Percentiles rank a stretch among this genome's conserved stretches.
These are phyloP conservation scores for Sarcophaga caerulescens DNA, from an alignment of 2,888 invertebrate genomes.

Conservation along the genomic window DNA sequence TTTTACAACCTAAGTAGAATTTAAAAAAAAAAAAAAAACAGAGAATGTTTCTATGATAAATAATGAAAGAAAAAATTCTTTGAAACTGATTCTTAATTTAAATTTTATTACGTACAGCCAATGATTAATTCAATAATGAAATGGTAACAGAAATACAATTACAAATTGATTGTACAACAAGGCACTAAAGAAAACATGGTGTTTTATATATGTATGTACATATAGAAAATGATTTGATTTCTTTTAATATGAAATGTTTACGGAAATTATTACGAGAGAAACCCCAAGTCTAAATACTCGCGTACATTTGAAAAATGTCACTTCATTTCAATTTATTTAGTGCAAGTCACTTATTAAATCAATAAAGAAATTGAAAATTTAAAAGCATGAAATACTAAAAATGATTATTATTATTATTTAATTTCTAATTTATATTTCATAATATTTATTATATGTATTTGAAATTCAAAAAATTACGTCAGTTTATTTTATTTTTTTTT, in stretches of 20 bases:
- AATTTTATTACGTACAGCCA: background rate
- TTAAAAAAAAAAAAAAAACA: too few species aligned
- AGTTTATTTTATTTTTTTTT: too few species aligned
- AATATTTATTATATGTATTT: too few species aligned
- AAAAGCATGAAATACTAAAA: too few species aligned
- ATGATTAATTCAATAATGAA: slow-evolving; percentile 5
- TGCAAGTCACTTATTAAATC: background rate
- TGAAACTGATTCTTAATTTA: slow-evolving; percentile 27
- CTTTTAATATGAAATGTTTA: slow-evolving; percentile 26
- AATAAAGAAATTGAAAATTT: background rate
- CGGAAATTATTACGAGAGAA: slow-evolving; percentile 16
- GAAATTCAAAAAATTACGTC: too few species aligned
- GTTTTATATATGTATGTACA: too few species aligned
- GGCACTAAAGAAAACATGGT: background rate
- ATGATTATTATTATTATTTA: too few species aligned
- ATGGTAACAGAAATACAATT: too few species aligned
- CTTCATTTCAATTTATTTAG: background rate
- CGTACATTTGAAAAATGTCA: background rate
- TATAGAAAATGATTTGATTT: too few species aligned
- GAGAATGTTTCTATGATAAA: background rate
- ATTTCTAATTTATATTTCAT: too few species aligned
- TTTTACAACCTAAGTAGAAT: background rate
- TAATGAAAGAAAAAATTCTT: background rate
- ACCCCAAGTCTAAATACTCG: background rate
- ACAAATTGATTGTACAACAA: slow-evolving; percentile 1